phyloP scores from a whole-genome alignment of 2,113 vertebrate genomes.

The Tringa solitaria region DNA sequence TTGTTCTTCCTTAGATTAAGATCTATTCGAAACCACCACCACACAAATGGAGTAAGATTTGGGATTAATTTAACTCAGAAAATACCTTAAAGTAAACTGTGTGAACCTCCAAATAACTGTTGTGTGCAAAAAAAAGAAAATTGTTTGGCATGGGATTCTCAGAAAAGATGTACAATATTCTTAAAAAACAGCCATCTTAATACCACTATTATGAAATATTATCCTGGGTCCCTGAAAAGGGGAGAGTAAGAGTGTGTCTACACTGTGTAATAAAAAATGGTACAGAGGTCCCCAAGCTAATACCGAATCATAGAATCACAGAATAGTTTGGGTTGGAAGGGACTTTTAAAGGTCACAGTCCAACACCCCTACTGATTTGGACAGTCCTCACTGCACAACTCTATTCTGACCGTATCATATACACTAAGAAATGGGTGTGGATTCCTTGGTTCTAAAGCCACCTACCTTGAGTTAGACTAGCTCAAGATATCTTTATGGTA shows the following conservation, averaged over 20 bases:
- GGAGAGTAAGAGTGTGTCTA: background rate
- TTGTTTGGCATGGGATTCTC: background rate
- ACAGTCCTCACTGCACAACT: background rate
- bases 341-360: background rate
- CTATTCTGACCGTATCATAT: background rate
- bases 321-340: background rate
- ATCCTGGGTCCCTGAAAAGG: background rate
- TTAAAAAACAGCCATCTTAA: accelerated
- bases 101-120: background rate
- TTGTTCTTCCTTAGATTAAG: background rate
- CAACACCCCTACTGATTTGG: background rate
- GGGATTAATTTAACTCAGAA: background rate
- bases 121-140: background rate
- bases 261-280: background rate
- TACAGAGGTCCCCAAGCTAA: background rate
- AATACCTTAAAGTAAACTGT: background rate
- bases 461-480: background rate
- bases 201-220: background rate
- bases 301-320: background rate
- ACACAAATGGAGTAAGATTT: background rate
- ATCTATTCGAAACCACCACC: background rate
- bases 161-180: background rate
- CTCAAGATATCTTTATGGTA: background rate
- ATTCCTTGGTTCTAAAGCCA: background rate
- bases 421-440: background rate